Conservation (phyloP, 2,113 vertebrate genomes). For the Oxygymnocypris stewartii region DNA sequence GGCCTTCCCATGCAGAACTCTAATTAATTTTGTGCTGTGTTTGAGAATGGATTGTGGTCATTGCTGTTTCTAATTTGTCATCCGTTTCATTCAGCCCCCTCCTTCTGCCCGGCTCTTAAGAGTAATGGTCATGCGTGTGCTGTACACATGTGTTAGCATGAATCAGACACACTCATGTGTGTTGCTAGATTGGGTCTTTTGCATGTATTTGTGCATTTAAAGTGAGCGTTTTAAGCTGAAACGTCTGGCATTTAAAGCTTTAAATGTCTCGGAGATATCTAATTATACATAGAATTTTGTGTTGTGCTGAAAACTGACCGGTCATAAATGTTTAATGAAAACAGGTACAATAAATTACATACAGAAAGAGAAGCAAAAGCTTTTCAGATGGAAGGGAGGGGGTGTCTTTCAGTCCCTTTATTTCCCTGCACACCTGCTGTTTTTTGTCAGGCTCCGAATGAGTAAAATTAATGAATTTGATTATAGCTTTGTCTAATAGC, state of each 20-base stretch:
- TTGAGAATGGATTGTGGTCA: conserved; percentile 95
- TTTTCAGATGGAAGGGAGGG: conserved; percentile 31
- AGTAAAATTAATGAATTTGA: conserved; percentile 98
- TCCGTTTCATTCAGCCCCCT: conserved; percentile 76
- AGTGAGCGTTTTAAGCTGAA: neutral
- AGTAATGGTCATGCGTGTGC: conserved; percentile 39
- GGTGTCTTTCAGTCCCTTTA: conserved; percentile 45
- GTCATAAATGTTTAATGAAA: conserved; percentile 37
- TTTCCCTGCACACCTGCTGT: conserved; percentile 54
- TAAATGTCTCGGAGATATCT: neutral
- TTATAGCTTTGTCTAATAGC: conserved; percentile 94
- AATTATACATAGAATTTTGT: conserved; percentile 13
- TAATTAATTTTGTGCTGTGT: conserved; percentile 97
- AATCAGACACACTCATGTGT: conserved; percentile 20
- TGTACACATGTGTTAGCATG: conserved; percentile 42
- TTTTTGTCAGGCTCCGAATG: conserved; percentile 82
- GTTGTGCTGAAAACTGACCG: conserved; percentile 7
- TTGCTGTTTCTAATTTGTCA: conserved; percentile 90
- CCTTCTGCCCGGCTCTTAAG: conserved; percentile 29
- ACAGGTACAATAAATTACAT: conserved; percentile 24
- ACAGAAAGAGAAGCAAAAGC: neutral
- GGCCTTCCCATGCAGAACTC: conserved; percentile 87
- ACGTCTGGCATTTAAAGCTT: conserved; percentile 6
- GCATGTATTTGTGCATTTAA: conserved; percentile 5
- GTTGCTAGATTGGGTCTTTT: conserved; percentile 21